Base-by-base conservation (phyloP, 2,888 invertebrate species). In the Acronicta leporina region DNA sequence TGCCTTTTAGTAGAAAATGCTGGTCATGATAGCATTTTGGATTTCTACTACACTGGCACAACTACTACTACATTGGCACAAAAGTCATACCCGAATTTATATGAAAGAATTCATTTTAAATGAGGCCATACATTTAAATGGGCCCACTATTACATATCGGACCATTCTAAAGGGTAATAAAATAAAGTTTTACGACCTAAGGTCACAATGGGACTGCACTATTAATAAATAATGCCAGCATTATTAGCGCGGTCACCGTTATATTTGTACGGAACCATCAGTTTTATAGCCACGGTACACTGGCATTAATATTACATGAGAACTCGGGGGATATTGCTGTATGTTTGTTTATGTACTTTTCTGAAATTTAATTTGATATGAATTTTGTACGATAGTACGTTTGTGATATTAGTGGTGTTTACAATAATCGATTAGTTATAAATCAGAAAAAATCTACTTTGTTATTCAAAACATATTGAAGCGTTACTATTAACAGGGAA, bases 161-260 rank as follows among this genome's bases (percentile, higher is more conserved):
- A 59, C 51, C 54, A 65, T 66, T 72, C 66, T 62, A 63, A 70
- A 51, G 47, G 65, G 63, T 71, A 61, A 80, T 82, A 80, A 81
- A 77, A 80, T 66, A 69, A 76, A 71, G 68, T 79, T 79, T 78
- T 81, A 82, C 71, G 70, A 72, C 56, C 55, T 57, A 52, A 52
- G 69, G 74, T 71, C 74, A 80, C 82, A 78, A 79, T 76, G 73
- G 69, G 60, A 68, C 67, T 59, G 56, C 58, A 63, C 63, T 63
- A 73, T 78, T 74, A 75, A 79, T 81, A 78, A 75, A 78, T 79
- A 78, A 75, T 64, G 70, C 35, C 30, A 60, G 54, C 42, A 61
- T 75, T 73, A 74, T 74, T 74, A 74, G 63, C 56, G 46, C 47
- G 48, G 58, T 57, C 65, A 61, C 53, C 55, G 56, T 56, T 47